Evolutionary conservation across 2,113 vertebrate species (phyloP), one percentile per base, ranked within the genome.

Genomic region (Rhinoptilus africanus): DNA sequence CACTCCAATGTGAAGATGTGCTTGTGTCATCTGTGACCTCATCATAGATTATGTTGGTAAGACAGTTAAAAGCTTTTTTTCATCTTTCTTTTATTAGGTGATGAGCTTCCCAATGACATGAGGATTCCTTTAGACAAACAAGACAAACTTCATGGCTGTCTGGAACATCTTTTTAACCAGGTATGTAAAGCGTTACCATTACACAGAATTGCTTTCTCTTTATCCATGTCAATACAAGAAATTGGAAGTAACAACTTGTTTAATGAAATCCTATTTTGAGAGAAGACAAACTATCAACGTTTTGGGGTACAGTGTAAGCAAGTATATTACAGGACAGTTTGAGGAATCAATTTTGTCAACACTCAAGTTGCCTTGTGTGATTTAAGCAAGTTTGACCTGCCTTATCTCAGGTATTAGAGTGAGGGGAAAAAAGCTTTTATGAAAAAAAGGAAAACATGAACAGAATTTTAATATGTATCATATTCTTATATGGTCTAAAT

Each of bases 91-190:
- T 72, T 20, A 13, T 88, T 88, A 99, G 99, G 99, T 28, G 99
- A 99, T 6, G 99, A 99, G 96, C 98, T 99, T 94, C 99, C 99
- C 5, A 99, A 97, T 97, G 99, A 99, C 96, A 99, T 99, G 99
- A 98, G 99, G 94, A 99, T 99, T 92, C 97, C 99, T 14, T 98
- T 98, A 7, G 99, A 99, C 97, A 99, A 99, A 77, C 99, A 99
- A 97, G 99, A 99, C 97, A 99, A 99, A 93, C 98, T 99, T 18
- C 99, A 99, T 2, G 99, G 99, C 86, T 99, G 99, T 94, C 98
- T 99, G 51, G 99, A 99, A 83, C 99, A 99, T 87, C 99, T 99
- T 84, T 99, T 99, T 94, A 99, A 99, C 97, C 99, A 99, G 99
- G 99, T 99, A 35, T 41, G 35, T 41, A 56, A 88, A 72, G 21